Percentiles rank a stretch among this genome's conserved stretches.
Evolutionary conservation across 2,797 vertebrate species (phyloP).

Genomic region (Hozukius guyotensis): DNA sequence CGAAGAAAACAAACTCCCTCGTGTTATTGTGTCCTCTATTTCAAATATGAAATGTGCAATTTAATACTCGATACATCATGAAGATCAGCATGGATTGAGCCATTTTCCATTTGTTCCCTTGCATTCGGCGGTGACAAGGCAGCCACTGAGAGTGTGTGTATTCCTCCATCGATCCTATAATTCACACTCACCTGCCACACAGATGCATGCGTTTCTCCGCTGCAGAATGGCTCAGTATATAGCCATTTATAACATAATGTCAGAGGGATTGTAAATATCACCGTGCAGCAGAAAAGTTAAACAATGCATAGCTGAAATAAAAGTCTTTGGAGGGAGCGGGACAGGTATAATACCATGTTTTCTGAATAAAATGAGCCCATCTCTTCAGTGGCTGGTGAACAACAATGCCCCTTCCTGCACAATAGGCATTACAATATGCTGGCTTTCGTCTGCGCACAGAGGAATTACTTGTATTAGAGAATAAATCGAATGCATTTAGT

Average conservation of each 20-base stretch:
- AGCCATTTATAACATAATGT: conserved; percentile 53
- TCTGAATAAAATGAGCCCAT: conserved; percentile 38
- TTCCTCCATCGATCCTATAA: conserved; percentile 51
- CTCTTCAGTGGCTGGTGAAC: conserved; percentile 17
- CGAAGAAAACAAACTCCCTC: neutral
- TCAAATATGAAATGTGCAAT: conserved; percentile 43
- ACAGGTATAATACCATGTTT: conserved; percentile 22
- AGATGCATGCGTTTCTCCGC: conserved; percentile 48
- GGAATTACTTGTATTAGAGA: conserved; percentile 31
- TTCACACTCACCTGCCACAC: conserved; percentile 58
- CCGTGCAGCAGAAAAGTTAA: conserved; percentile 41
- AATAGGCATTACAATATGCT: conserved; percentile 9
- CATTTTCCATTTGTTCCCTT: conserved; percentile 51
- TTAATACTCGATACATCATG: conserved; percentile 46
- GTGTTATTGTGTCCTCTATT: conserved; percentile 6
- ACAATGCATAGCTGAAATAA: conserved; percentile 47
- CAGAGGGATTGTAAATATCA: conserved; percentile 54
- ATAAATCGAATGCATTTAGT: conserved; percentile 40
- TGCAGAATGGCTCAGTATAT: conserved; percentile 38
- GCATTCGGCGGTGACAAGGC: conserved; percentile 40
- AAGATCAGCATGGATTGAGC: conserved; percentile 43
- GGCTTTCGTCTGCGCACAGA: conserved; percentile 10
- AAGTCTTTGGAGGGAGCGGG: conserved; percentile 19
- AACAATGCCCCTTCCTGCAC: conserved; percentile 39
- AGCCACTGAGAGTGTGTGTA: conserved; percentile 13